Conservation (phyloP, 2,888 invertebrate species). For the Branchellion lobata region DNA sequence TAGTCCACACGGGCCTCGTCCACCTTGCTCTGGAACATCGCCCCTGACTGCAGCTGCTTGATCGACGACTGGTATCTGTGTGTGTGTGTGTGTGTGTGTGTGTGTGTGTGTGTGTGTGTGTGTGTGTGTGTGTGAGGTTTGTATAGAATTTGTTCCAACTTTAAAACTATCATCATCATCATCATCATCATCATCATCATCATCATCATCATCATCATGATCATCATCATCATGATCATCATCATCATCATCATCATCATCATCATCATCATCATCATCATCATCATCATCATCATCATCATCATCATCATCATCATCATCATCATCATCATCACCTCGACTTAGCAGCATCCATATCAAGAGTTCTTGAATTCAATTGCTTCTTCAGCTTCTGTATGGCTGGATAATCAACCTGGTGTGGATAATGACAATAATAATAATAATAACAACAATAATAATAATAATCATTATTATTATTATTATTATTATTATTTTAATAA, state of each 20-base stretch:
- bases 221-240: constrained; percentile 15
- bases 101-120: constrained; percentile 34
- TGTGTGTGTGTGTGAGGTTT: constrained; percentile 25
- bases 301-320: neutral
- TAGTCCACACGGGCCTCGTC: constrained; percentile 40
- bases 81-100: constrained; percentile 29
- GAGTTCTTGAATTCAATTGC: constrained; percentile 34
- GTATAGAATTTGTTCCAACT: neutral
- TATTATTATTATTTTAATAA: neutral
- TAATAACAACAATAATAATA: neutral
- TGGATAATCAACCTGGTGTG: constrained; percentile 36
- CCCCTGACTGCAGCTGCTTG: constrained; percentile 40
- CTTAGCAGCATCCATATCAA: constrained; percentile 47
- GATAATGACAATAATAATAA: constrained; percentile 8
- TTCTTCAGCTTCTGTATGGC: constrained; percentile 43
- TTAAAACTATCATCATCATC: constrained; percentile 43
- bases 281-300: constrained; percentile 36
- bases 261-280: constrained; percentile 35
- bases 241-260: neutral
- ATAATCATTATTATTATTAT: neutral
- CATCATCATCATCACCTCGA: constrained; percentile 24
- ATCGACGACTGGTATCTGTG: constrained; percentile 26
- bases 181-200: constrained; percentile 27
- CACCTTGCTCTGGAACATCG: constrained; percentile 36
- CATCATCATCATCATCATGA: neutral